These are phyloP conservation scores for Eospalax fontanierii DNA, from an alignment of 2,797 vertebrate genomes.

Conservation along the genomic window DNA sequence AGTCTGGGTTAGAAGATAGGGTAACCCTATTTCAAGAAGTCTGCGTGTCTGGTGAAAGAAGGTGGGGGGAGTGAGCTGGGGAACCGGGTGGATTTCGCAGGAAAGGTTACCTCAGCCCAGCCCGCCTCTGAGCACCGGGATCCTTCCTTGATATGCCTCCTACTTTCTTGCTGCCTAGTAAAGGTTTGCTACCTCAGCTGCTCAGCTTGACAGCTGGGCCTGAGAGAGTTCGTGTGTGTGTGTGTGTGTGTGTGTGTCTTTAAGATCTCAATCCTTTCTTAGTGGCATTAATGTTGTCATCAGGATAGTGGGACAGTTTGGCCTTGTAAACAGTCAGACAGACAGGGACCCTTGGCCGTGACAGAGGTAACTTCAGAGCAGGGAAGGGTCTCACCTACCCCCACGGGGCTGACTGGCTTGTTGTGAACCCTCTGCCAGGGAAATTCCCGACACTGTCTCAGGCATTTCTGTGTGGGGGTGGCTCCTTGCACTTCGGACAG, in stretches of 20 bases:
- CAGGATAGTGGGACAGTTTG: slow-evolving; percentile 15
- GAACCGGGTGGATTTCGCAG: background rate
- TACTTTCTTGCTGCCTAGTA: slow-evolving; percentile 32
- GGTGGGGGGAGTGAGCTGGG: background rate
- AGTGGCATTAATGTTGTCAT: slow-evolving; percentile 80
- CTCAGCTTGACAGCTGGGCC: slow-evolving; percentile 75
- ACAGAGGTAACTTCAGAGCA: background rate
- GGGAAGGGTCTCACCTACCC: background rate
- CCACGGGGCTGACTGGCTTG: background rate
- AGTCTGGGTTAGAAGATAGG: background rate
- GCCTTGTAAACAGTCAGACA: slow-evolving; percentile 68
- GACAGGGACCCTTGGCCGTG: background rate
- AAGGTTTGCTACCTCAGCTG: slow-evolving; percentile 77
- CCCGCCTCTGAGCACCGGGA: background rate
- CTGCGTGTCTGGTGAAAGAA: background rate
- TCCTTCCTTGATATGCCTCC: background rate
- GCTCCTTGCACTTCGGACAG: slow-evolving; percentile 49
- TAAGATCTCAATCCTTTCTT: slow-evolving; percentile 85
- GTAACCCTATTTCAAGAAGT: background rate
- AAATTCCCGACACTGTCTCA: background rate
- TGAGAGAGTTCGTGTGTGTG: slow-evolving; percentile 49
- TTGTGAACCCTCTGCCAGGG: background rate
- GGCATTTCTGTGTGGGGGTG: background rate
- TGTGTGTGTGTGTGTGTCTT: slow-evolving; percentile 71
- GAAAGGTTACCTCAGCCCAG: background rate